Conservation (phyloP, 2,888 invertebrate species). For the Noctuana brunneofusca region DNA sequence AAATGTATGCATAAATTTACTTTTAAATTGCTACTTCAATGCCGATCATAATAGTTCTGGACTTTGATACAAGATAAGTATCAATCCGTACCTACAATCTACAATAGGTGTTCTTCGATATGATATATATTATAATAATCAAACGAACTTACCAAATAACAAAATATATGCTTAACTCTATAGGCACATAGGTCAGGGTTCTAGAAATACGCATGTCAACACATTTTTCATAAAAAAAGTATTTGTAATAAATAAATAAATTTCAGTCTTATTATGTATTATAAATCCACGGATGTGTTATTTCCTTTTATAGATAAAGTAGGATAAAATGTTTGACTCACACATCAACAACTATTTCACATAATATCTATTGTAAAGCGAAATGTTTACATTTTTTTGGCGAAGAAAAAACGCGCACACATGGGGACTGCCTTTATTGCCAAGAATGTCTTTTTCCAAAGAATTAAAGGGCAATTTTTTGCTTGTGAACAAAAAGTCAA, state of each 20-base stretch:
- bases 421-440: conserved; percentile 54
- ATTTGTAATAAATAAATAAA: background rate
- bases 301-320: background rate
- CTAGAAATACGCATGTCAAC: too few relatives aligned
- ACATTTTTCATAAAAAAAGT: background rate
- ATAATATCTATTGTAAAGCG: conserved; percentile 41
- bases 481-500: conserved; percentile 57
- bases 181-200: too few relatives aligned
- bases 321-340: conserved; percentile 1
- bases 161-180: too few relatives aligned
- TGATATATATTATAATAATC: too few relatives aligned
- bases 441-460: conserved; percentile 62
- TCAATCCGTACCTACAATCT: background rate
- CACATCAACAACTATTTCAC: conserved; percentile 33
- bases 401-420: conserved; percentile 54
- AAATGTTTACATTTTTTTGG: conserved; percentile 78
- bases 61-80: background rate
- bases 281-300: background rate
- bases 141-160: too few relatives aligned
- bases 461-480: conserved; percentile 69
- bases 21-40: background rate
- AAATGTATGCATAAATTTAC: background rate
- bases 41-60: background rate
- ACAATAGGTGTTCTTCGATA: too few relatives aligned
- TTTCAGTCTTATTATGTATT: background rate